These are phyloP conservation scores for Deilephila porcellus DNA, from an alignment of 2,888 invertebrate species.

Conservation along the genomic window DNA sequence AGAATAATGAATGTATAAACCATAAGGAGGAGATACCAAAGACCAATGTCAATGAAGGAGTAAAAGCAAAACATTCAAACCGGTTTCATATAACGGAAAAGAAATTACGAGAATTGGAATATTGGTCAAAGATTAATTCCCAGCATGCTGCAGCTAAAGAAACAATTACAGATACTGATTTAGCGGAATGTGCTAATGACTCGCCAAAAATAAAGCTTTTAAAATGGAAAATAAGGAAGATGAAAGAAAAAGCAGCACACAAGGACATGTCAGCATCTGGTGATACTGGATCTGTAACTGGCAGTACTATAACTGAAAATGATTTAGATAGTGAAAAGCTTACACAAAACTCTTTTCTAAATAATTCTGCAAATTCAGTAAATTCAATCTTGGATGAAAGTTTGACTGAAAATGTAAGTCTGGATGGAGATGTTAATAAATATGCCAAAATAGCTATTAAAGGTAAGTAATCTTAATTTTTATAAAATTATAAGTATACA, in stretches of 20 bases:
- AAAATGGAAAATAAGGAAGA: slow-evolving; percentile 6
- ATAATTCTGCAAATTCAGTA: slow-evolving; percentile 11
- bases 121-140: background rate
- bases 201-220: slow-evolving; percentile 9
- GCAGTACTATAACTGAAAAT: background rate
- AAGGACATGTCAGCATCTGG: background rate
- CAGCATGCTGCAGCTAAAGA: background rate
- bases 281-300: slow-evolving; percentile 5
- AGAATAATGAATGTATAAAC: slow-evolving; percentile 28
- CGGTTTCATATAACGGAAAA: background rate
- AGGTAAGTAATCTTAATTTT: background rate
- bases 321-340: background rate
- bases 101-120: background rate
- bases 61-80: background rate
- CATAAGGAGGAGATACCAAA: background rate
- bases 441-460: slow-evolving; percentile 12
- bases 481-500: too few species aligned
- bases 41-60: background rate
- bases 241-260: background rate
- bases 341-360: background rate
- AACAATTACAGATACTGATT: background rate
- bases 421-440: background rate
- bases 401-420: slow-evolving; percentile 1
- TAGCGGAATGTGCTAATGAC: background rate
- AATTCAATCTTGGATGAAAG: slow-evolving; percentile 3